Base-by-base conservation (phyloP, 2,797 vertebrate genomes). In the Rhadinocentrus ornatus region DNA sequence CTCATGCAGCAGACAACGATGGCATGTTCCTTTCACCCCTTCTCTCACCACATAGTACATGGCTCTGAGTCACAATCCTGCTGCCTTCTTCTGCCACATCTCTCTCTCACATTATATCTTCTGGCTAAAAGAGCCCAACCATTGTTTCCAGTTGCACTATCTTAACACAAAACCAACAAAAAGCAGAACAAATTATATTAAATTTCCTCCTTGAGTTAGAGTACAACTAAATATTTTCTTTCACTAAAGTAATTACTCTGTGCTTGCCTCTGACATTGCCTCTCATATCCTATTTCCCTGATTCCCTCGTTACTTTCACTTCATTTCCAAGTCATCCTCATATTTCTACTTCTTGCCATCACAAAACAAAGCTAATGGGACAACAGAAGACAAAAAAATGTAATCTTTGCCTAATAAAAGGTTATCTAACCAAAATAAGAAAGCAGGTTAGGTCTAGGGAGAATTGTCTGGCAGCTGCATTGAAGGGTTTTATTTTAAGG, bases 361-460 rank as follows among this genome's bases (percentile, higher is more conserved):
- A 66, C 68, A 66, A 55, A 78, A 81, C 69, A 78, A 87, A 88
- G 62, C 79, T 58, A 58, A 57, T 41, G 52, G 61, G 80, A 66
- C 32, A 31, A 34, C 34, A 24, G 48, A n/a, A 6, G 44, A 39
- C 31, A 7, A 32, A 32, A 32, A 32, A 29, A 29, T 2, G 4
- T 88, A 57, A 88, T 88, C 79, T 75, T 72, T 79, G 73, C 80
- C 81, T 81, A 81, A 76, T 84, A 82, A 91, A 92, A 91, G 82
- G 88, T 91, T 87, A 84, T 61, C 60, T 53, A 65, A 65, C 61
- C 80, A 77, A 75, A 84, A 75, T 77, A 82, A 69, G 81, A 85
- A 91, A 91, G 71, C 75, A 83, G 86, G 85, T 84, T 84, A 88
- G 73, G 84, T 70, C 88, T 78, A 56, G 18, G 59, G 86, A 87